phyloP scores from a whole-genome alignment of 2,797 vertebrate genomes.

The Sylvilagus floridanus region DNA sequence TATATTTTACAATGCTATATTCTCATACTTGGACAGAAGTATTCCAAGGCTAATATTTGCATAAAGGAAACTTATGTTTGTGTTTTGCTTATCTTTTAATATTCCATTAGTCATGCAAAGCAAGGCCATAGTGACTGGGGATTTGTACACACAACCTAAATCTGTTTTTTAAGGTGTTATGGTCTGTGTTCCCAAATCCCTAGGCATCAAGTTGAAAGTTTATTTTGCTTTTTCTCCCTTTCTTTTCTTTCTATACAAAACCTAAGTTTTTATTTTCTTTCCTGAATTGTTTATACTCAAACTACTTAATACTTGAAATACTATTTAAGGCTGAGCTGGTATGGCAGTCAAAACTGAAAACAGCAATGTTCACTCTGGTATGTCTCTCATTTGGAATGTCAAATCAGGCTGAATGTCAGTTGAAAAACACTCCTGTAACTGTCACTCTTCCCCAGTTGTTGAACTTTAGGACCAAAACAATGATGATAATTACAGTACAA shows the following conservation, averaged over 20 bases:
- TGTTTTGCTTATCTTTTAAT: background rate
- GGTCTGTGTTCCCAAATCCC: background rate
- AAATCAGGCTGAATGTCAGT: background rate
- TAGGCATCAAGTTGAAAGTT: background rate
- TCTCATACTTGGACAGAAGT: background rate
- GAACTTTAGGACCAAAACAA: background rate
- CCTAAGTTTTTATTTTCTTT: background rate
- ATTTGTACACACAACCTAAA: background rate
- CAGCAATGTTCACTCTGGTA: background rate
- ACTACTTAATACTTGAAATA: background rate
- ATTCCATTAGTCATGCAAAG: background rate
- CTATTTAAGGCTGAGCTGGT: background rate
- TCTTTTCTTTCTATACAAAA: constrained; percentile 25
- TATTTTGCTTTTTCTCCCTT: background rate
- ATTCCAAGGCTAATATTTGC: background rate
- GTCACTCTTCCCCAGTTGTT: background rate
- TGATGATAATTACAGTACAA: background rate
- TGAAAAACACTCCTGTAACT: background rate
- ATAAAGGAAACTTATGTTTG: background rate
- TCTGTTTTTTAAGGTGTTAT: background rate
- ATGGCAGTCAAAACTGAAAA: background rate
- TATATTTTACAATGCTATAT: background rate
- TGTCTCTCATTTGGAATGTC: background rate
- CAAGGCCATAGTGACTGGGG: background rate
- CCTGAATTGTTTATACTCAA: background rate